Base-by-base conservation (phyloP, 2,888 invertebrate species). In the Sthenelais limicola region DNA sequence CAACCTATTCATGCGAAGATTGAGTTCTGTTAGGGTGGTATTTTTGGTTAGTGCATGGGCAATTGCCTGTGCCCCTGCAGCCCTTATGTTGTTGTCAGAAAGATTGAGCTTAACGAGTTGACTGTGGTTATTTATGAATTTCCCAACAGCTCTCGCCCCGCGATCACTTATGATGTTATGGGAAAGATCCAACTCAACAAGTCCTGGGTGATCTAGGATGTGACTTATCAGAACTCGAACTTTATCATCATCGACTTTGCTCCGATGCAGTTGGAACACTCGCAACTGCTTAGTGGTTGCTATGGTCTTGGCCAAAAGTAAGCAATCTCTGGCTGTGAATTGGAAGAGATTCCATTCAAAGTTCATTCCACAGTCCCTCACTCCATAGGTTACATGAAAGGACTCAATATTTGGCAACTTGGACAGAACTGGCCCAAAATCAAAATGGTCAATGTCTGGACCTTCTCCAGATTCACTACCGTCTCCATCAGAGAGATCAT, bases 331-430 rank as follows among this genome's bases (percentile, higher is more conserved):
- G 26, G 86, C 84, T 35, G 88, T 88, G 77, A 88, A 88, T 78
- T 88, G 85, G 76, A 88, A 88, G 58, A 88, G 76, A 73, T 82
- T 85, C 88, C 88, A 88, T 72, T 88, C 88, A 82, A 88, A 88
- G 79, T 88, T 88, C 88, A 88, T 88, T 24, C 88, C 88, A 80
- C 88, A 88, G 78, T 88, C 86, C 68, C 79, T 80, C 1, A 88
- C 87, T 51, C 87, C 86, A 77, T 86, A 88, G 15, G 83, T 83
- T 4, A 88, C 73, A 68, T 84, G 82, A n/a, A 88, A 78, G 70
- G 88, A 87, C 77, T 86, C 81, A 26, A 88, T 75, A 72, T 83
- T 81, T 3, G 84, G 83, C 52, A 88, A 79, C 66, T 77, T 74
- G 69, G 81, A 82, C 26, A 88, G 74, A 7, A 88, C 82, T 15